Evolutionary conservation across 2,797 vertebrate genomes (phyloP).

Genomic region (Sphaeramia orbicularis): DNA sequence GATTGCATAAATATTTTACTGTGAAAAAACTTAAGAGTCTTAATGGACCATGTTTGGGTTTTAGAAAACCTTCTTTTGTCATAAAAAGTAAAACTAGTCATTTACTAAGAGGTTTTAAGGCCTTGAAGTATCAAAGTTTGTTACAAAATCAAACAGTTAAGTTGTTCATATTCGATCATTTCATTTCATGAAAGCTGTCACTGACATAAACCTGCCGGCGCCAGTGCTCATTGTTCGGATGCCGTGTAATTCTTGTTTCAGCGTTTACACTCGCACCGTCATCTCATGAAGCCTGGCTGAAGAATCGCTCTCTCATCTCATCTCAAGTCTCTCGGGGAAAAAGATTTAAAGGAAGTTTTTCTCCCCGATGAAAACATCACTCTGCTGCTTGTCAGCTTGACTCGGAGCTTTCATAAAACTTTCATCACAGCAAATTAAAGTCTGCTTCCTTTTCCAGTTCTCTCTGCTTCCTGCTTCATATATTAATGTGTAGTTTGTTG

Average conservation of each 20-base stretch:
- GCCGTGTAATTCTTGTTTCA: constrained; percentile 21
- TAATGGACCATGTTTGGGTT: too few relatives aligned
- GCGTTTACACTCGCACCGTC: neutral
- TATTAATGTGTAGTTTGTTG: neutral
- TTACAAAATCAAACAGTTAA: neutral
- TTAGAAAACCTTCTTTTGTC: too few relatives aligned
- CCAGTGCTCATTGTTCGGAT: constrained; percentile 20
- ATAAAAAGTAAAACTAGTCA: too few relatives aligned
- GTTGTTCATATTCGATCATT: neutral
- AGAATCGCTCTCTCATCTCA: constrained; percentile 16
- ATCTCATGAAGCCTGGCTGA: neutral
- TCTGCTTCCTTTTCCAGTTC: constrained; percentile 14
- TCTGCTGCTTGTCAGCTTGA: constrained; percentile 22
- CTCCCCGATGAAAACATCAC: constrained; percentile 44
- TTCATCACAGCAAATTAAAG: constrained; percentile 16
- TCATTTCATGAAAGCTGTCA: neutral
- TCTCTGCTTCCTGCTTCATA: constrained; percentile 24
- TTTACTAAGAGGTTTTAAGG: too few relatives aligned
- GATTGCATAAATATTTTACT: too few relatives aligned
- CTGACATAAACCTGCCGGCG: constrained; percentile 15
- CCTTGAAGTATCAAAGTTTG: too few relatives aligned
- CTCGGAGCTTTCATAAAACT: constrained; percentile 41
- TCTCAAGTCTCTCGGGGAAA: constrained; percentile 10
- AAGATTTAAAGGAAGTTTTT: constrained; percentile 23
- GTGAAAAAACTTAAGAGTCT: too few relatives aligned